Evolutionary conservation across 1,140 invertebrate genomes (phyloP).

Genomic region (Pinna nobilis): DNA sequence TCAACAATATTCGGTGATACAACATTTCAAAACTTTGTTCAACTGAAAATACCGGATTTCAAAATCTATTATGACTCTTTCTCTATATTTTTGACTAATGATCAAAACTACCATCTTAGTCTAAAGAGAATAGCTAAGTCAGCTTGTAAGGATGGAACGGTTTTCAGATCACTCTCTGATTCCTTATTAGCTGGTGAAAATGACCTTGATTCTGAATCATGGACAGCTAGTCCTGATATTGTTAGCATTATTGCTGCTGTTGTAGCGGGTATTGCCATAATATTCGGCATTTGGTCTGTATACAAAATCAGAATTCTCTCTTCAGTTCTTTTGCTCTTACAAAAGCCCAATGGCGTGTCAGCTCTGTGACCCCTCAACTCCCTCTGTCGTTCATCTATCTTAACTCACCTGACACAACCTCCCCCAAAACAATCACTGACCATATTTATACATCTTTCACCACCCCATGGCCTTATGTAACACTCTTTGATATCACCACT

Average conservation of each 20-base stretch:
- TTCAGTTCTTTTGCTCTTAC: background rate
- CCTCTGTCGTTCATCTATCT: background rate
- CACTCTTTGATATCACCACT: background rate
- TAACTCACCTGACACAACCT: background rate
- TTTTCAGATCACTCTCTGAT: background rate
- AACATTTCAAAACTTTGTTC: background rate
- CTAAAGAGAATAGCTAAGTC: background rate
- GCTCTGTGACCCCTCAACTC: background rate
- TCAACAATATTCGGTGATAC: conserved; percentile 19
- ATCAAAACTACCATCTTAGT: conserved; percentile 21
- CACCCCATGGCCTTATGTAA: background rate
- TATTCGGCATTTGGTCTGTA: background rate
- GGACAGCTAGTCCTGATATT: background rate
- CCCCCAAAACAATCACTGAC: background rate
- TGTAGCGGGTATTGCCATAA: background rate
- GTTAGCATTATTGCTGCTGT: background rate
- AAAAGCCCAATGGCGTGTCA: background rate
- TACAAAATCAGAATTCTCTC: background rate
- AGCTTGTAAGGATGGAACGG: conserved; percentile 3
- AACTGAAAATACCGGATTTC: conserved; percentile 2
- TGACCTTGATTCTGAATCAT: conserved; percentile 1
- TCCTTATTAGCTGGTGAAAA: conserved; percentile 7
- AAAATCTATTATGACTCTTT: conserved; percentile 10
- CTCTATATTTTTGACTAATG: conserved; percentile 12
- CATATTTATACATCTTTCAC: background rate